Evolutionary conservation across 2,888 invertebrate species (phyloP).

Genomic region (Drosophila rellima): DNA sequence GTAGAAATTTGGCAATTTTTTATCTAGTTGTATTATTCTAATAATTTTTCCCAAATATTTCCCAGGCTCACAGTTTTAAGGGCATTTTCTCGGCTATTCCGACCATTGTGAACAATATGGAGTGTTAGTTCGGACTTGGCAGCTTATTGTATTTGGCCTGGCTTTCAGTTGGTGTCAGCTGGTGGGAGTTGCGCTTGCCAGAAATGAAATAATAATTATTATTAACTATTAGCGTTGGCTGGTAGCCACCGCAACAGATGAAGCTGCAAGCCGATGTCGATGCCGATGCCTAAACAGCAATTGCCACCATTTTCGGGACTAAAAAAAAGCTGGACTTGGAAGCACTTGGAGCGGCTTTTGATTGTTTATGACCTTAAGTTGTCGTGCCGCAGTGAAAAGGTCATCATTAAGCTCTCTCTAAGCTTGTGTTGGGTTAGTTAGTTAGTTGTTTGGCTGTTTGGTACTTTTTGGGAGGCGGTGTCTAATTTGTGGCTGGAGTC

Average conservation of each 20-base stretch:
- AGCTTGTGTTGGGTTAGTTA: slow-evolving; percentile 57
- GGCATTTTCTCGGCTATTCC: neutral
- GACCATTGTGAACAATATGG: slow-evolving; percentile 34
- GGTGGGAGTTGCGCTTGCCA: slow-evolving; percentile 79
- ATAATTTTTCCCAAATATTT: neutral
- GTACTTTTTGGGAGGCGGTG: slow-evolving; percentile 63
- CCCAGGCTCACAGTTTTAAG: neutral
- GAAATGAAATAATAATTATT: slow-evolving; percentile 83
- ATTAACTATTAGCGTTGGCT: slow-evolving; percentile 80
- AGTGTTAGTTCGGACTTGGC: slow-evolving; percentile 30
- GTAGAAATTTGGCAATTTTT: neutral
- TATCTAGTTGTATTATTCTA: too few species aligned
- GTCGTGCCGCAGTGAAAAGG: slow-evolving; percentile 84
- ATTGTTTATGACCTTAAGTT: slow-evolving; percentile 84
- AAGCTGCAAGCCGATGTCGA: slow-evolving; percentile 16
- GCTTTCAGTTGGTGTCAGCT: slow-evolving; percentile 81
- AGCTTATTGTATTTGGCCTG: slow-evolving; percentile 73
- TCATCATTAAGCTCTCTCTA: slow-evolving; percentile 72
- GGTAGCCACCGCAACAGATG: slow-evolving; percentile 60
- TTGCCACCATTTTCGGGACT: slow-evolving; percentile 68
- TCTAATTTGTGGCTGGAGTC: slow-evolving; percentile 68
- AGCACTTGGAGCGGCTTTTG: slow-evolving; percentile 55
- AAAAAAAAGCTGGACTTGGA: slow-evolving; percentile 7
- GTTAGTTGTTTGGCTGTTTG: slow-evolving; percentile 41
- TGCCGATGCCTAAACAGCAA: slow-evolving; percentile 51